Percentiles rank a stretch among this genome's conserved stretches.
These are phyloP conservation scores for Dromas ardeola DNA, from an alignment of 2,113 vertebrate species.

Conservation along the genomic window DNA sequence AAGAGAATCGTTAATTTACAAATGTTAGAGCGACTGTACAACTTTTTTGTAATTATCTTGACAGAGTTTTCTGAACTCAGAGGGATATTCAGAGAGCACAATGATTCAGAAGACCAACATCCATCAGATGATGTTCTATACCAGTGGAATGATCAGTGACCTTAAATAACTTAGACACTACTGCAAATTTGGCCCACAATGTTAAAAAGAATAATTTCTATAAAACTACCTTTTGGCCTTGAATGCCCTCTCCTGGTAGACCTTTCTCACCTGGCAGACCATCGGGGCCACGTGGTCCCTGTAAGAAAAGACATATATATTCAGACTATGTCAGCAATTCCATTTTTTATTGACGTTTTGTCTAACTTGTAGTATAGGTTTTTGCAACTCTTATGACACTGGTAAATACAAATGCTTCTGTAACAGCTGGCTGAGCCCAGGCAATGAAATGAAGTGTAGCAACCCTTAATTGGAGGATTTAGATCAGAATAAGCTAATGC, in stretches of 20 bases:
- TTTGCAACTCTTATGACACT: background rate
- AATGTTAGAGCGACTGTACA: background rate
- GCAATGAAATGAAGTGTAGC: background rate
- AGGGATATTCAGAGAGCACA: background rate
- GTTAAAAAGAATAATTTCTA: background rate
- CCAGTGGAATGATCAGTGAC: background rate
- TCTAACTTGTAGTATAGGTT: background rate
- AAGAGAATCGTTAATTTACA: background rate
- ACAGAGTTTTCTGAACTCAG: background rate
- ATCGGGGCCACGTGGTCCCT: conserved; percentile 80
- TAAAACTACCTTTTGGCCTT: conserved; percentile 81
- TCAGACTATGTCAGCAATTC: background rate
- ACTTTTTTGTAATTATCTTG: background rate
- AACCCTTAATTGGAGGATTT: background rate
- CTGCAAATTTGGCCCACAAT: background rate
- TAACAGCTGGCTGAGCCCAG: background rate
- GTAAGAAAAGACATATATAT: background rate
- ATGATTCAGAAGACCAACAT: background rate
- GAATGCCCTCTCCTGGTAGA: conserved; percentile 80
- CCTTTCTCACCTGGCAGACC: conserved; percentile 82
- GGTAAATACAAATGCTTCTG: background rate
- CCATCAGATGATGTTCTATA: background rate
- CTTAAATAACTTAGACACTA: background rate
- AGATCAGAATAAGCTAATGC: background rate
- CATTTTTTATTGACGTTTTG: background rate